Base-by-base conservation (phyloP, 2,113 vertebrate species). In the Myxocyprinus asiaticus region DNA sequence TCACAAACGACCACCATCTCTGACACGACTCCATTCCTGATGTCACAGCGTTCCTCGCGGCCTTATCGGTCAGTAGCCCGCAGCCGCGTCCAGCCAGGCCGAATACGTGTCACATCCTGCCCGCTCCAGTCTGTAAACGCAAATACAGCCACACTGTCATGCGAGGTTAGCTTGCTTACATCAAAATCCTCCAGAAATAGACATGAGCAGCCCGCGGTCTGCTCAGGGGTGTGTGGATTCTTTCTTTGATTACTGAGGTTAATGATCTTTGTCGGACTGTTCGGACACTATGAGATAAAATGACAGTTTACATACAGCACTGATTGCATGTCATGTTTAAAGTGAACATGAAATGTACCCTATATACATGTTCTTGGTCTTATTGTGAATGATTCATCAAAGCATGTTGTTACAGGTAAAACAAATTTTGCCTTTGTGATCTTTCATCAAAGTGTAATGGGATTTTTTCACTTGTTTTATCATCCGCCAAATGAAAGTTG, bases 141-240 rank as follows among this genome's bases (percentile, higher is more conserved):
- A 85, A 85, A 90, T 87, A 86, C 86, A 53, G 11, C 7, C 67
- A 77, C 71, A 84, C 88, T 90, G 90, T 91, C 90, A 89, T 83
- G 81, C 83, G 76, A 79, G 56, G 87, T 89, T 89, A 88, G 86
- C 77, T 58, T 6, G 58, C 81, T 84, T 83, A 81, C 9, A n/a
- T 90, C 87, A 85, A 76, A 83, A 70, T 84, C 79, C 66, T 87
- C 84, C 82, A 70, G 74, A 81, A 87, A 89, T 86, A 87, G 67
- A 77, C 53, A 61, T 63, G 47, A 5, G 44, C 53, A 58, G 69
- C 51, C 69, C 4, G 53, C 12, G 14, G 69, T 7, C 68, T 15
- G 45, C 47, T 42, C 63, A 43, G 42, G 45, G 47, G 12, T 12
- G 8, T 56, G 22, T 44, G 51, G 12, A 33, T 43, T 4, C 14